Base-by-base conservation (phyloP, 2,797 vertebrate genomes). In the Macropus fuliginosus region DNA sequence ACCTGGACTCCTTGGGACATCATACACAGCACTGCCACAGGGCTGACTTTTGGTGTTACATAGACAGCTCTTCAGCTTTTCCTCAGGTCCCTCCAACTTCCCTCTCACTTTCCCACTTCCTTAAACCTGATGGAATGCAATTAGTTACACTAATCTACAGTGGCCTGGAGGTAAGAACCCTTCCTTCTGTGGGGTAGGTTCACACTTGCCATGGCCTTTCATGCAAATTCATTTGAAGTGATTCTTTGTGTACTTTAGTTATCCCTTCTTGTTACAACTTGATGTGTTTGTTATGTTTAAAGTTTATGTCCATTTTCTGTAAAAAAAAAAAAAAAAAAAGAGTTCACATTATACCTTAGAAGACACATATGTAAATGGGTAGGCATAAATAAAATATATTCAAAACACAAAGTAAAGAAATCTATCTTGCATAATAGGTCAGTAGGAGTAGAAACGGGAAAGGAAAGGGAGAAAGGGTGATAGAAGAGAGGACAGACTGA, bases 181-280 rank as follows among this genome's bases (percentile, higher is more conserved):
- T 93, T 96, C 96, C 95, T 97, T 94, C 94, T 59, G 94, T 97
- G 93, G 99, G 99, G 98, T 98, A 98, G 99, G 98, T 99, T 99
- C 98, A 97, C 97, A 91, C 91, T 97, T 97, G 56, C 95, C 97
- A 96, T 56, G 56, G 81, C 97, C 96, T 98, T 95, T 95, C 97
- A 97, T 93, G 92, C 95, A 95, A 98, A 94, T 97, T 98, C 98
- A 59, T 95, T 97, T 97, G 92, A 97, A 98, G 95, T 95, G 95
- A 96, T 94, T 46, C 90, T 97, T 90, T 96, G 93, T 95, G 96
- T 98, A 96, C 93, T 94, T 96, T 55, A 98, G 97, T 95, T 96
- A 93, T 94, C 91, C 3, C 46, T 97, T 98, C 97, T 98, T 98
- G 98, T 99, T 98, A 96, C 96, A 96, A 98, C 97, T 98, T 97